Conservation (phyloP, 1,140 invertebrate genomes). For the Drosophila sp. region DNA sequence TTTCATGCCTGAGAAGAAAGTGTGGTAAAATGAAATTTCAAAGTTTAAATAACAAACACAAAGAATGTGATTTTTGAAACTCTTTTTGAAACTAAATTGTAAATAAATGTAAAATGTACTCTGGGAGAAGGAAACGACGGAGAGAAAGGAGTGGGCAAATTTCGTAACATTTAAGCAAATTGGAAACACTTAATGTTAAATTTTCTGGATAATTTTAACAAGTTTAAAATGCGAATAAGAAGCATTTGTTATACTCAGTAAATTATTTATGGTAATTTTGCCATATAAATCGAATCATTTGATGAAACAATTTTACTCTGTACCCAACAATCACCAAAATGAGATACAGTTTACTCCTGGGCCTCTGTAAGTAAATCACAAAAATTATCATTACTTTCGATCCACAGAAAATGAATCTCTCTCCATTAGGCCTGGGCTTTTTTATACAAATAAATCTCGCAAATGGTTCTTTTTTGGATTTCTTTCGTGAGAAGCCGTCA, state of each 20-base stretch:
- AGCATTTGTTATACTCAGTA: background rate
- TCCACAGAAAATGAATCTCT: background rate
- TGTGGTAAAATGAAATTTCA: no score
- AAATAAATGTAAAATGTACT: no score
- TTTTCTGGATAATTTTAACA: background rate
- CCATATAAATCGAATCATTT: conserved; percentile 6
- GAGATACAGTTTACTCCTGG: background rate
- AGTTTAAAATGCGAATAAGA: background rate
- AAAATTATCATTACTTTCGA: background rate
- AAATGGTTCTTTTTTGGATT: no score
- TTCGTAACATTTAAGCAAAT: background rate
- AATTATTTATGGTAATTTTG: background rate
- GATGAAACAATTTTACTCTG: background rate
- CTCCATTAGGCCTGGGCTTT: background rate
- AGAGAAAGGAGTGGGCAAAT: background rate
- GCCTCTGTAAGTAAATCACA: background rate
- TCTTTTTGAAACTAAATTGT: no score
- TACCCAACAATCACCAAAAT: background rate
- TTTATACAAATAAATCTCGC: background rate
- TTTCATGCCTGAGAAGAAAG: no score
- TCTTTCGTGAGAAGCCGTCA: background rate
- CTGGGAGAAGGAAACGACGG: background rate
- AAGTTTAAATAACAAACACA: no score
- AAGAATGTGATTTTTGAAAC: no score
- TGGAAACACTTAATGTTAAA: background rate